Evolutionary conservation across 1,140 invertebrate genomes (phyloP).

Genomic region (Papilio xuthus): DNA sequence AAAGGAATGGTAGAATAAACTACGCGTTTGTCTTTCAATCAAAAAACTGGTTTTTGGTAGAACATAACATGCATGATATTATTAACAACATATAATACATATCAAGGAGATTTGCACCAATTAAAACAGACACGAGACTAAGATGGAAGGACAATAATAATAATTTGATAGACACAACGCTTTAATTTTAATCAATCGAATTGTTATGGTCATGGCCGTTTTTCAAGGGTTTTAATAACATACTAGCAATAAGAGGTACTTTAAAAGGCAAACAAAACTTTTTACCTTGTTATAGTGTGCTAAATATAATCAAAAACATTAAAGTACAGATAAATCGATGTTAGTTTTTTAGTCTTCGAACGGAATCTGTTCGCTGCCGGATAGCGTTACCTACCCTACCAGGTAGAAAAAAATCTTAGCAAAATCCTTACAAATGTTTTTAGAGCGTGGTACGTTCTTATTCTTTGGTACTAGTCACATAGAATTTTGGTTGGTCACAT

Average conservation of each 20-base stretch:
- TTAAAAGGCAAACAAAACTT: too few relatives aligned
- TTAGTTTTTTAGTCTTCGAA: too few relatives aligned
- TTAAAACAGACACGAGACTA: conserved; percentile 2
- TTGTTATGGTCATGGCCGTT: background rate
- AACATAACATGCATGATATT: background rate
- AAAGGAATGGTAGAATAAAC: conserved; percentile 18
- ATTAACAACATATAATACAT: background rate
- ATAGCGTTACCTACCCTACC: too few relatives aligned
- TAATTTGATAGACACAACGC: background rate
- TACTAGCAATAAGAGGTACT: background rate
- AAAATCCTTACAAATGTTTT: too few relatives aligned
- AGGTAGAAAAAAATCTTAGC: too few relatives aligned
- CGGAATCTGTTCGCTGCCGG: too few relatives aligned
- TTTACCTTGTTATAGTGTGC: too few relatives aligned
- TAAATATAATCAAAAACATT: too few relatives aligned
- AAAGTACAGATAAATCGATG: too few relatives aligned
- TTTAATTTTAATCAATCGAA: background rate
- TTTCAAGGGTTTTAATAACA: background rate
- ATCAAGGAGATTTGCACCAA: background rate
- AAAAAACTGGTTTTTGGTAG: conserved; percentile 9
- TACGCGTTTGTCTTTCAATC: conserved; percentile 5
- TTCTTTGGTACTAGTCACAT: too few relatives aligned
- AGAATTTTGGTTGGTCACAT: too few relatives aligned
- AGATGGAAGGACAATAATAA: background rate
- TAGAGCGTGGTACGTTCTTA: too few relatives aligned